phyloP scores from a whole-genome alignment of 1,140 invertebrate species.

The Phortica variegata region DNA sequence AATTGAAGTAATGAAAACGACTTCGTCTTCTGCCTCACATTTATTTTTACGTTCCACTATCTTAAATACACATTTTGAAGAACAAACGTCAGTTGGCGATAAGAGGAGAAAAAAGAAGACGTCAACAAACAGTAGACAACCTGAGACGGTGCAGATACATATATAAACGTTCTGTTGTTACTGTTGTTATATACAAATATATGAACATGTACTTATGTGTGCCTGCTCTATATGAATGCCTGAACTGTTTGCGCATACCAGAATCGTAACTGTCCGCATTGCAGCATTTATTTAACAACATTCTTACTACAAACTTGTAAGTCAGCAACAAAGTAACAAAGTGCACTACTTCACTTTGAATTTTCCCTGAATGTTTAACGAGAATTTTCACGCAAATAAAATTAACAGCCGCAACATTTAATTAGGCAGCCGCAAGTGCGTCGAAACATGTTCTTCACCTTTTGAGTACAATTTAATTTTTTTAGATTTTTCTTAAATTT shows the following conservation, averaged over 20 bases:
- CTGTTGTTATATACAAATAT: no score
- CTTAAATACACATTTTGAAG: slow-evolving; percentile 54
- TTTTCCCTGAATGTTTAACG: slow-evolving; percentile 11
- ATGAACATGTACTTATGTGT: slow-evolving; percentile 25
- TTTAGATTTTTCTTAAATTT: slow-evolving; percentile 6
- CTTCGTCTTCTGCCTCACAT: no score
- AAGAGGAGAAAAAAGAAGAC: slow-evolving; percentile 25
- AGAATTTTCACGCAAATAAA: slow-evolving; percentile 19
- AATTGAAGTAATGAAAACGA: no score
- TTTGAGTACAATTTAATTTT: neutral
- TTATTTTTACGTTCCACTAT: slow-evolving; percentile 43
- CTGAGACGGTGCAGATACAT: slow-evolving; percentile 15
- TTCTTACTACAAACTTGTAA: neutral
- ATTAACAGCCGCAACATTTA: slow-evolving; percentile 35
- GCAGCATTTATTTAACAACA: slow-evolving; percentile 1
- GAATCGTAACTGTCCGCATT: neutral
- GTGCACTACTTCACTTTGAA: neutral
- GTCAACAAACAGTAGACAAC: slow-evolving; percentile 26
- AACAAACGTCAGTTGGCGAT: slow-evolving; percentile 53
- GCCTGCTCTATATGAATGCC: slow-evolving; percentile 44
- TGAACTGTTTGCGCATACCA: slow-evolving; percentile 39
- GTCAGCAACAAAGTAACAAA: slow-evolving; percentile 7
- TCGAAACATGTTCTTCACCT: neutral
- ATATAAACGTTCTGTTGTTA: no score
- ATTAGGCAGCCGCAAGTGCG: slow-evolving; percentile 27